These are phyloP conservation scores for Dynastes hyllus DNA, from an alignment of 2,888 invertebrate species.

Conservation along the genomic window DNA sequence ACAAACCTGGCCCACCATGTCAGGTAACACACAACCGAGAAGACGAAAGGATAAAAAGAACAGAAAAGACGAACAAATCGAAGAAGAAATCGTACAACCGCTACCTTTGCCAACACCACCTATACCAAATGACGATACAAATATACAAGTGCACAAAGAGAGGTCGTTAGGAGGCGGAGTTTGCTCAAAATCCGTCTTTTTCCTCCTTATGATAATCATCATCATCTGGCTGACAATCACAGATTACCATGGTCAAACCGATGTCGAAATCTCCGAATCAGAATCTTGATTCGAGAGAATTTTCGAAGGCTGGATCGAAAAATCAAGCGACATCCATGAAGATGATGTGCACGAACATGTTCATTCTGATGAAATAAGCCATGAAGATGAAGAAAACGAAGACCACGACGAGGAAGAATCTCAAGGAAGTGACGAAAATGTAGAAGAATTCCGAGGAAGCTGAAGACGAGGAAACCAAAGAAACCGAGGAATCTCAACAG, in stretches of 20 bases:
- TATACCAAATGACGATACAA: slow-evolving; percentile 76
- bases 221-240: slow-evolving; percentile 85
- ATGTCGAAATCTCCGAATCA: slow-evolving; percentile 77
- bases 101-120: slow-evolving; percentile 65
- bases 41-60: slow-evolving; percentile 89
- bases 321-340: slow-evolving; percentile 70
- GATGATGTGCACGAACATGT: slow-evolving; percentile 63
- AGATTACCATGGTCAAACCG: slow-evolving; percentile 85
- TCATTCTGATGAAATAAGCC: slow-evolving; percentile 60
- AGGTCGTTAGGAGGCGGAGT: slow-evolving; percentile 87
- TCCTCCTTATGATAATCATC: slow-evolving; percentile 81
- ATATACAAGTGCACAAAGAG: slow-evolving; percentile 85
- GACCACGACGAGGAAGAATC: slow-evolving; percentile 63
- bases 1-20: slow-evolving; percentile 76
- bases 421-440: slow-evolving; percentile 72
- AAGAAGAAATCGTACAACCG: slow-evolving; percentile 58
- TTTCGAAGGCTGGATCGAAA: slow-evolving; percentile 87
- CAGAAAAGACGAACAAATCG: slow-evolving; percentile 74
- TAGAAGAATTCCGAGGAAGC: slow-evolving; percentile 61
- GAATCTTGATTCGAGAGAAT: slow-evolving; percentile 84
- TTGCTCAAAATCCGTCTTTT: slow-evolving; percentile 89
- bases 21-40: slow-evolving; percentile 89
- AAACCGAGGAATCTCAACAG: slow-evolving; percentile 51
- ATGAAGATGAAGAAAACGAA: slow-evolving; percentile 68
- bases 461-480: slow-evolving; percentile 64